Percentiles rank a stretch among this genome's conserved stretches.
These are phyloP conservation scores for Ischnus inquisitorius DNA, from an alignment of 2,888 invertebrate genomes.

Conservation along the genomic window DNA sequence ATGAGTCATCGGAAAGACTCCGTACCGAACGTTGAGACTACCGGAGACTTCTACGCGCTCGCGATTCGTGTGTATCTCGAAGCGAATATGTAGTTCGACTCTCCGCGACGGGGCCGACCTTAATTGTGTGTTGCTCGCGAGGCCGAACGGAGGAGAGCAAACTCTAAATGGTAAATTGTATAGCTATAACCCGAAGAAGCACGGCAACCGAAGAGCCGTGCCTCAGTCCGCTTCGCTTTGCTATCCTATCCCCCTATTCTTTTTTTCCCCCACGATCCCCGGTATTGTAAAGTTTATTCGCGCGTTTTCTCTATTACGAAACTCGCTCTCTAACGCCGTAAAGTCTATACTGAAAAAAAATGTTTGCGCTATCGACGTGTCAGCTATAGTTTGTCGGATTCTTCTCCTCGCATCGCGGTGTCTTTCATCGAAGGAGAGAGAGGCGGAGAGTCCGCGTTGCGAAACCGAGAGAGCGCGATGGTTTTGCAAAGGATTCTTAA, in stretches of 20 bases:
- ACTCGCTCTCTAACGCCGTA: not conserved
- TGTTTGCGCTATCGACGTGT: not conserved
- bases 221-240: not conserved
- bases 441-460: constrained; percentile 78
- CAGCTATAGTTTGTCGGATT: not conserved
- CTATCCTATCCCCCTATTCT: not conserved
- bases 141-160: constrained; percentile 6
- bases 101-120: constrained; percentile 28
- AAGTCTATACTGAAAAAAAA: not conserved
- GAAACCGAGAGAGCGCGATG: constrained; percentile 70
- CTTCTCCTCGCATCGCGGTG: constrained; percentile 29
- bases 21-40: constrained; percentile 16
- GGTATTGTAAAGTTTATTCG: not conserved
- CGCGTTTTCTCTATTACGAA: constrained; percentile 11
- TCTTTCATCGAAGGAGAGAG: constrained; percentile 79
- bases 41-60: no score
- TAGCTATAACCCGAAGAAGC: not conserved
- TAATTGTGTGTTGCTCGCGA: constrained; percentile 34
- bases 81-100: constrained; percentile 27
- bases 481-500: constrained; percentile 13
- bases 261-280: not conserved
- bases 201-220: not conserved
- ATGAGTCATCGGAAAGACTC: constrained; percentile 24
- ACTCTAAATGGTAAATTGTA: constrained; percentile 22
- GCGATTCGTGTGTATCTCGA: no score